phyloP scores from a whole-genome alignment of 2,113 vertebrate genomes.

The Cryptotis parvus region DNA sequence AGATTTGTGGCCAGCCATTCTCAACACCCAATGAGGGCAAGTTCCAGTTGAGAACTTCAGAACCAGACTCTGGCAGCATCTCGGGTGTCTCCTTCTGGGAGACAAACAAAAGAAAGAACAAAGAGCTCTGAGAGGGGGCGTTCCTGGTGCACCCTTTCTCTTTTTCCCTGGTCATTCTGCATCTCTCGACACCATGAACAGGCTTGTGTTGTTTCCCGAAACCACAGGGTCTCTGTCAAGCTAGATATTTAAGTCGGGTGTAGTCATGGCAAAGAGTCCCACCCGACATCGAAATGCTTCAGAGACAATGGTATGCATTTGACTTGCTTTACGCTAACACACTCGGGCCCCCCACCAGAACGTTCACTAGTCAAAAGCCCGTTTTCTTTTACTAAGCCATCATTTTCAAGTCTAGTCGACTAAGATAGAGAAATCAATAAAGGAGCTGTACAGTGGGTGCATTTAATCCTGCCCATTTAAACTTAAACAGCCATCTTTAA shows the following conservation, averaged over 20 bases:
- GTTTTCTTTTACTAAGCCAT: slow-evolving; percentile 51
- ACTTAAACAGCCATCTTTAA: slow-evolving; percentile 79
- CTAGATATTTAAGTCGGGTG: background rate
- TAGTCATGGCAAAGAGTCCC: background rate
- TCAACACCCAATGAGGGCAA: background rate
- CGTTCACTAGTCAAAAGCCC: background rate
- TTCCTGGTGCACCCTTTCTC: no score
- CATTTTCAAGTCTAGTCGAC: slow-evolving; percentile 31
- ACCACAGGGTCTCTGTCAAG: no score
- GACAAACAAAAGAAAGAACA: slow-evolving; percentile 15
- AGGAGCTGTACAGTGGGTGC: slow-evolving; percentile 70
- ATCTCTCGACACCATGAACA: no score
- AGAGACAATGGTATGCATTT: background rate
- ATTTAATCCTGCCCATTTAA: slow-evolving; percentile 86
- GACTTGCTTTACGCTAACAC: slow-evolving; percentile 15
- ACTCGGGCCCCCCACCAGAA: background rate
- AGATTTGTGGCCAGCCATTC: background rate
- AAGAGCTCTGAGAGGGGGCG: no score
- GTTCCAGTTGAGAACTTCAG: no score
- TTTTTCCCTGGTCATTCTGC: no score
- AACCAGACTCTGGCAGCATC: no score
- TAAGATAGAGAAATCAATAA: slow-evolving; percentile 16
- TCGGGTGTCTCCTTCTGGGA: background rate
- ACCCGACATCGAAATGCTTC: no score
- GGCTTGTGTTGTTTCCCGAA: no score